phyloP scores from a whole-genome alignment of 2,113 vertebrate genomes.

The Canis aureus region DNA sequence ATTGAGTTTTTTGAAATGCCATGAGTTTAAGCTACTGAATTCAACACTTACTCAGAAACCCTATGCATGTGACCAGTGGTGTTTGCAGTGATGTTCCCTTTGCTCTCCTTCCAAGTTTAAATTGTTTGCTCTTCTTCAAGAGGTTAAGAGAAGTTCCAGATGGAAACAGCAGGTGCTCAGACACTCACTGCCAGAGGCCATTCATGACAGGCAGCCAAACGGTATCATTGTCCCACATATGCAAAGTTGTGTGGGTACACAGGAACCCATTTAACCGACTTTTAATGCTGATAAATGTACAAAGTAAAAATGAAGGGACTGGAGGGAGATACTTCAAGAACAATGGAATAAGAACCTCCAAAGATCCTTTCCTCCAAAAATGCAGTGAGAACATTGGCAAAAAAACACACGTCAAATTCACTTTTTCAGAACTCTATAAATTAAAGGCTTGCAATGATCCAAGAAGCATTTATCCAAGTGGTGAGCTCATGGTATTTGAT shows the following conservation, averaged over 20 bases:
- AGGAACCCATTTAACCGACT: neutral
- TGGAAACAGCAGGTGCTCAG: neutral
- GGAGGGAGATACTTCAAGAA: neutral
- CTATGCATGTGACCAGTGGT: neutral
- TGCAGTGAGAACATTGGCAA: neutral
- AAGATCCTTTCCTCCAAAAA: conserved; percentile 3
- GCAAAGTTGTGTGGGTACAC: neutral
- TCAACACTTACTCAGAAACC: neutral
- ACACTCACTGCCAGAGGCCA: neutral
- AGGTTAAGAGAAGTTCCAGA: neutral
- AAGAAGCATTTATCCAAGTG: neutral
- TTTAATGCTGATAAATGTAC: neutral
- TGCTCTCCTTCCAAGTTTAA: neutral
- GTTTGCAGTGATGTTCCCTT: neutral
- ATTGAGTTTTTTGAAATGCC: neutral
- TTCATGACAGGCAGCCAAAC: neutral
- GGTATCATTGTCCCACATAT: too few species aligned
- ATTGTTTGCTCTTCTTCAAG: neutral
- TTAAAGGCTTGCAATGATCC: neutral
- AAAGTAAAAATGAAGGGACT: neutral
- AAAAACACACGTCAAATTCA: neutral
- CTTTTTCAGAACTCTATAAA: conserved; percentile 4
- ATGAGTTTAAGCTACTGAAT: neutral
- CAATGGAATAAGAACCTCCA: neutral
- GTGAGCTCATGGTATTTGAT: neutral